phyloP scores from a whole-genome alignment of 2,113 vertebrate genomes.

The Percina caprodes region DNA sequence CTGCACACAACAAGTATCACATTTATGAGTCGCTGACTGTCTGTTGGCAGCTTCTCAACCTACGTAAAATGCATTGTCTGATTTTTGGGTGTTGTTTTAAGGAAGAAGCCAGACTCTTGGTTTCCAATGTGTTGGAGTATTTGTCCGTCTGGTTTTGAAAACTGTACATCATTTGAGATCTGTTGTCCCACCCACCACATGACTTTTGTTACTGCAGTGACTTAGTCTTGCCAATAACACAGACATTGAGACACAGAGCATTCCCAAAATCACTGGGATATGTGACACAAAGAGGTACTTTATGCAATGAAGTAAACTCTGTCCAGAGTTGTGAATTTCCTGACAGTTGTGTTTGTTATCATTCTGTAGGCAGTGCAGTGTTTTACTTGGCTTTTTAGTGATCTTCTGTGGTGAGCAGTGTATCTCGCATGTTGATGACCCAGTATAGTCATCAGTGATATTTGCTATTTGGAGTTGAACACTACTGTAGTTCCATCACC shows the following conservation, averaged over 20 bases:
- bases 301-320: neutral
- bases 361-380: neutral
- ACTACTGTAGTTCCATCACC: neutral
- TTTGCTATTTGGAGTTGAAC: conserved; percentile 15
- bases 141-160: neutral
- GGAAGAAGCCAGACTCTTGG: conserved; percentile 27
- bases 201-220: conserved; percentile 58
- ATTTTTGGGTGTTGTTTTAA: neutral
- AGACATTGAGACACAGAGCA: neutral
- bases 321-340: neutral
- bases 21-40: neutral
- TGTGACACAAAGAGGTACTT: neutral
- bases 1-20: neutral
- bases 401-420: neutral
- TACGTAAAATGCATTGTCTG: neutral
- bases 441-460: neutral
- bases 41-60: neutral
- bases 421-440: neutral
- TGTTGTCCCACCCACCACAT: conserved; percentile 54
- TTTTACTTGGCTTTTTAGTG: neutral
- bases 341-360: neutral
- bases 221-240: neutral
- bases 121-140: conserved; percentile 53
- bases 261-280: neutral
- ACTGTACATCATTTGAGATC: conserved; percentile 9